These are phyloP conservation scores for Cyaniris semiargus DNA, from an alignment of 2,888 invertebrate genomes.

Conservation along the genomic window DNA sequence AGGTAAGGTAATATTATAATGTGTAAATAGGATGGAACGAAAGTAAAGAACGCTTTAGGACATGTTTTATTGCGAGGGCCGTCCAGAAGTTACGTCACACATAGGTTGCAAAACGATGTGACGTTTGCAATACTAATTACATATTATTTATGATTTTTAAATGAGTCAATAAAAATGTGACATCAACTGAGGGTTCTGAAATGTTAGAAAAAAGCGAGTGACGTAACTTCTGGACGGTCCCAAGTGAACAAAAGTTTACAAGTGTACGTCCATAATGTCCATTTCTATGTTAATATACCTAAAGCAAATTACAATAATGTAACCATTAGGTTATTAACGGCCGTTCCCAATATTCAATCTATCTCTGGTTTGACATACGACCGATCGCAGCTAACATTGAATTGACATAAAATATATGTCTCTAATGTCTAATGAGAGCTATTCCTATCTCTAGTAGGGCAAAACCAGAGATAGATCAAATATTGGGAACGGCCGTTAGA, in stretches of 20 bases:
- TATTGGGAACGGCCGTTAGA: no score
- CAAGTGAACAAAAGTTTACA: conserved; percentile 52
- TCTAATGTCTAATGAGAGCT: no score
- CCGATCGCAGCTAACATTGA: no score
- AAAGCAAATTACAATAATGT: conserved; percentile 79
- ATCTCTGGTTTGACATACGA: no score
- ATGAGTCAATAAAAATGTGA: no score
- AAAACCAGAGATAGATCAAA: no score
- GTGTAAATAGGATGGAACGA: conserved; percentile 61
- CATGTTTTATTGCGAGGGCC: conserved; percentile 55
- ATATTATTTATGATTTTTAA: no score
- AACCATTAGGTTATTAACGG: conserved; percentile 77
- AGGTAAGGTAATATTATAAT: conserved; percentile 48
- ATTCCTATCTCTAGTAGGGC: no score
- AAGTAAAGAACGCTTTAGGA: conserved; percentile 65
- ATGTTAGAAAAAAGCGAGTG: not conserved
- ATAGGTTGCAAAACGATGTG: no score
- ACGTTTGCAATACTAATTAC: no score
- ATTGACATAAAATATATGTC: no score
- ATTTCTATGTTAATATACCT: conserved; percentile 80
- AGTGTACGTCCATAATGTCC: conserved; percentile 82
- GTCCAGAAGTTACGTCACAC: not conserved
- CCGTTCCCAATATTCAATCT: no score
- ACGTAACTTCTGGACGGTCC: not conserved
- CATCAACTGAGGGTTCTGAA: not conserved